Conservation (phyloP, 2,797 vertebrate species). For the Amblyraja radiata region DNA sequence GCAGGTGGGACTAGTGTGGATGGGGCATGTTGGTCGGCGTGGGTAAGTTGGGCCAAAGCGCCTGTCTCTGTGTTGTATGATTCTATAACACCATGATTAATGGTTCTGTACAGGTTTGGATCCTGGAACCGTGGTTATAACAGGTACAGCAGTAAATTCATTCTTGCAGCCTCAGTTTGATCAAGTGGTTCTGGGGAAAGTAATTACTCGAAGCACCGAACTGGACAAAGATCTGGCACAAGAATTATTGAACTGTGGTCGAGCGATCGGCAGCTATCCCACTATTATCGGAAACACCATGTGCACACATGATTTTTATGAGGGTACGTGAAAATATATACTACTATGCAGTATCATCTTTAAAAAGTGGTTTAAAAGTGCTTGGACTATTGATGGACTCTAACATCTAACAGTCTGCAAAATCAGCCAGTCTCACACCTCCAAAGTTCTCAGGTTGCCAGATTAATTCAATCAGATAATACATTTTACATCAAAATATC, state of each 20-base stretch:
- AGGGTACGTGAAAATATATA: slow-evolving; percentile 58
- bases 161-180: slow-evolving; percentile 70
- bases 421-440: no score
- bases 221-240: slow-evolving; percentile 65
- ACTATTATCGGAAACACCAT: slow-evolving; percentile 69
- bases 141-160: slow-evolving; percentile 68
- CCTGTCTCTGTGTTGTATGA: no score
- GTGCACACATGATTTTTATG: slow-evolving; percentile 82
- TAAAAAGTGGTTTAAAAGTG: no score
- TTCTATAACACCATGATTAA: no score
- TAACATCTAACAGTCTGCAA: no score
- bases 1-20: no score
- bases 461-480: no score
- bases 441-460: no score
- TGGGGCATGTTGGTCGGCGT: no score
- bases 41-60: no score
- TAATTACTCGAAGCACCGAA: slow-evolving; percentile 70
- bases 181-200: slow-evolving; percentile 73
- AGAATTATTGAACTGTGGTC: slow-evolving; percentile 68
- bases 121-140: slow-evolving; percentile 73
- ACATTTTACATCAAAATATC: no score
- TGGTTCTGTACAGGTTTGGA: slow-evolving; percentile 57
- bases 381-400: not conserved
- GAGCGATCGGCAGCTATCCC: slow-evolving; percentile 59
- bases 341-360: no score